Conservation (phyloP, 2,888 invertebrate genomes). For the Leptopilina drosophilae region DNA sequence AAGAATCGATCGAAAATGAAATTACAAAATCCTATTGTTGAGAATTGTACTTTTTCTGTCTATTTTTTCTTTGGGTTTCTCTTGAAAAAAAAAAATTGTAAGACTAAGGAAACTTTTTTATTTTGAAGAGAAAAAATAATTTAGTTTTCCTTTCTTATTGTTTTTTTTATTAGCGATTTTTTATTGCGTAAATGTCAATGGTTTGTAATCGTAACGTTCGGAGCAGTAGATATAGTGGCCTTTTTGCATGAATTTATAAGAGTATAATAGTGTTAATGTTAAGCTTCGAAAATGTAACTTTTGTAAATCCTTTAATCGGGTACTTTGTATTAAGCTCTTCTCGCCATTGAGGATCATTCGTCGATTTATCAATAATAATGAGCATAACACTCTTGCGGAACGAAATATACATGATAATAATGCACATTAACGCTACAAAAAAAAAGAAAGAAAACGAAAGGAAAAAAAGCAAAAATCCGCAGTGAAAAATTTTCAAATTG, state of each 20-base stretch:
- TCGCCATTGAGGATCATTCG: conserved; percentile 29
- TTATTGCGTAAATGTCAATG: conserved; percentile 35
- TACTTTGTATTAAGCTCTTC: conserved; percentile 36
- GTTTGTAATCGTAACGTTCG: conserved; percentile 29
- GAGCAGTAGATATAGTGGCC: conserved; percentile 57
- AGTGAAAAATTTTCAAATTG: conserved; percentile 51
- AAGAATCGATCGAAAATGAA: not conserved
- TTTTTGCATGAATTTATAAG: conserved; percentile 64
- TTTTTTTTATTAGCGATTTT: conserved; percentile 19
- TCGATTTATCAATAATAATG: conserved; percentile 22
- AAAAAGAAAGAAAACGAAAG: too few relatives aligned
- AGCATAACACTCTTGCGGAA: conserved; percentile 48
- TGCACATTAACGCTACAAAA: conserved; percentile 48
- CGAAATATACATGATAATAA: conserved; percentile 47
- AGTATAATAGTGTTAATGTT: conserved; percentile 61
- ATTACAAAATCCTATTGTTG: conserved; percentile 6
- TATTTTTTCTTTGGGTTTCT: too few relatives aligned
- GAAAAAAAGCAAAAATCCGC: conserved; percentile 40
- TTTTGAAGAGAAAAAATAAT: too few relatives aligned
- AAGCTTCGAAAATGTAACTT: conserved; percentile 54
- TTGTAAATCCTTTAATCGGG: conserved; percentile 53
- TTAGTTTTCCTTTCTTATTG: too few relatives aligned
- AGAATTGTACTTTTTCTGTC: conserved; percentile 1
- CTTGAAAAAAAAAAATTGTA: too few relatives aligned
- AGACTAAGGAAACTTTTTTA: too few relatives aligned